These are phyloP conservation scores for Heliconius ethilla DNA, from an alignment of 2,888 invertebrate species.

Conservation along the genomic window DNA sequence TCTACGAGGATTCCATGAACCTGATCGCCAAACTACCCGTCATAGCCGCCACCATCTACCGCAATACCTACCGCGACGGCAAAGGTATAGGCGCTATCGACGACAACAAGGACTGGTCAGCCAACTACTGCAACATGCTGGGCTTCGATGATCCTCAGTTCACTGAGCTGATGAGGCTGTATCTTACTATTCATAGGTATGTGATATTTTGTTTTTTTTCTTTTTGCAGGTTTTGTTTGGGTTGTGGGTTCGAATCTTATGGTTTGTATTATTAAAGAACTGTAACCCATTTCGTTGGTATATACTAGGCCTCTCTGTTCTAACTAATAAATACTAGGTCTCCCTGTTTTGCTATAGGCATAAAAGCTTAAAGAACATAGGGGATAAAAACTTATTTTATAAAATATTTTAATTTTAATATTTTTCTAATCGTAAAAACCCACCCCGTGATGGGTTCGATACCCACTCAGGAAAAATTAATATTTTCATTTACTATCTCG, in stretches of 20 bases:
- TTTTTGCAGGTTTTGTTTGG: not conserved
- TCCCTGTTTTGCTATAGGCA: too few species aligned
- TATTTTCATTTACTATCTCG: too few species aligned
- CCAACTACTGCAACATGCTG: slow-evolving; percentile 95
- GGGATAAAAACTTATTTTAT: too few species aligned
- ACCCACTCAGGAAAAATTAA: too few species aligned
- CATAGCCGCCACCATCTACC: slow-evolving; percentile 96
- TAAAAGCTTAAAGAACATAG: too few species aligned
- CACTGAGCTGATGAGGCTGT: slow-evolving; percentile 95
- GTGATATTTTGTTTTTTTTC: not conserved
- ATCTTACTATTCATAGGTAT: slow-evolving; percentile 91
- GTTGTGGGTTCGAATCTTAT: not conserved
- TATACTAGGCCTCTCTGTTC: too few species aligned
- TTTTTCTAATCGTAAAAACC: too few species aligned
- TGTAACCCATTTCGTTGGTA: too few species aligned
- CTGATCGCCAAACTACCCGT: slow-evolving; percentile 97
- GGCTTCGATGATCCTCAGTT: slow-evolving; percentile 93
- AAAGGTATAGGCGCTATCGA: slow-evolving; percentile 94
- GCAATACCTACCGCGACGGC: slow-evolving; percentile 92
- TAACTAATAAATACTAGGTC: too few species aligned
- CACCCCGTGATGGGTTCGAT: too few species aligned
- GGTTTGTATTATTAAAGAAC: too few species aligned
- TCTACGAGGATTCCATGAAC: slow-evolving; percentile 97
- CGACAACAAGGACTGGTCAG: slow-evolving; percentile 94
- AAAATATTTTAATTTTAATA: too few species aligned